phyloP scores from a whole-genome alignment of 2,113 vertebrate genomes.

The Ophiodon elongatus region DNA sequence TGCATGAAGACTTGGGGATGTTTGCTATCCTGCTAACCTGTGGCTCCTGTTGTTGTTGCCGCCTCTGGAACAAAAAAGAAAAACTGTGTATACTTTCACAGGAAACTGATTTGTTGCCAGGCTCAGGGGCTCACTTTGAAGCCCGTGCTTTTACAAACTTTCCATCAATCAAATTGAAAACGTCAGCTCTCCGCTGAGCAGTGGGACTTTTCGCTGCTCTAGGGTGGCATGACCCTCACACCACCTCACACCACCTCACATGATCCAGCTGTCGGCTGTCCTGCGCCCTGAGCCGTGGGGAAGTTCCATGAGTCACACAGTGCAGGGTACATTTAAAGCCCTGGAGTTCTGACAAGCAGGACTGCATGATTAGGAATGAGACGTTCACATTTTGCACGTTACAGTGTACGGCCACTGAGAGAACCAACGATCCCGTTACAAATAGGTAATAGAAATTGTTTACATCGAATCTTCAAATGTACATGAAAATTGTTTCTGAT shows the following conservation, averaged over 20 bases:
- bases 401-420: background rate
- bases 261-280: slow-evolving; percentile 49
- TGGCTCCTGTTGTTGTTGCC: background rate
- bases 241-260: slow-evolving; percentile 36
- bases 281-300: slow-evolving; percentile 22
- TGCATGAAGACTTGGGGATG: background rate
- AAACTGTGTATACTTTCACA: background rate
- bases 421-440: background rate
- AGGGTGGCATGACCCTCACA: slow-evolving; percentile 20
- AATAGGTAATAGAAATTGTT: background rate
- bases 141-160: slow-evolving; percentile 20
- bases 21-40: slow-evolving; percentile 10
- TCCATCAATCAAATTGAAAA: slow-evolving; percentile 12
- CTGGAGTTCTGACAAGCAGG: slow-evolving; percentile 19
- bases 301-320: slow-evolving; percentile 19
- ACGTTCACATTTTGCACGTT: background rate
- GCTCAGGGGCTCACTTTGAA: slow-evolving; percentile 34
- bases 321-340: slow-evolving; percentile 3
- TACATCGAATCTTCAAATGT: background rate
- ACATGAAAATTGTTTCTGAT: background rate
- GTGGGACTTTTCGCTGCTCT: slow-evolving; percentile 25
- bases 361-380: background rate
- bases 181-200: slow-evolving; percentile 31
- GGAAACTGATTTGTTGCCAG: background rate
- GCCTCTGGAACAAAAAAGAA: background rate